phyloP scores from a whole-genome alignment of 2,888 invertebrate species.

The Pristionchus entomophagus region DNA sequence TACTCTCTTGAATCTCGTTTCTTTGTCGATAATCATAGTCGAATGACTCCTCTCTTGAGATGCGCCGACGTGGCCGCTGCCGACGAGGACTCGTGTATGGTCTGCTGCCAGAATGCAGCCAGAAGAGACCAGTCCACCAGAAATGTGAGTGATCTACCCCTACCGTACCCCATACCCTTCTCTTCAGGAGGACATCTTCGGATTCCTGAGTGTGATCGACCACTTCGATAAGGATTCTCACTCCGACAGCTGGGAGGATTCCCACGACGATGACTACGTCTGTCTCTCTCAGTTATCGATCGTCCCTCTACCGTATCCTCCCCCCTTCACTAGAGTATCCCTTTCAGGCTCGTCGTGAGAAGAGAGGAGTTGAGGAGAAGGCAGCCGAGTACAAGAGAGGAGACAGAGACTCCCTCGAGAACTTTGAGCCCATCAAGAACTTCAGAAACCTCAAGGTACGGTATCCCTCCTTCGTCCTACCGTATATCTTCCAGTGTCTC shows the following conservation, averaged over 20 bases:
- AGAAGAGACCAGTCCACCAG: slow-evolving; percentile 58
- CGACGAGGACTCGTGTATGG: slow-evolving; percentile 65
- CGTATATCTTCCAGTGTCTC: slow-evolving; percentile 12
- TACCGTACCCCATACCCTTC: neutral
- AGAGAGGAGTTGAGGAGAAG: slow-evolving; percentile 22
- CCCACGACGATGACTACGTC: slow-evolving; percentile 41
- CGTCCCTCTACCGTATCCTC: neutral
- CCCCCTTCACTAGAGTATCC: neutral
- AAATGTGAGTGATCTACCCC: slow-evolving; percentile 53
- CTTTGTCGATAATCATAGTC: neutral
- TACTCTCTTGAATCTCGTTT: neutral
- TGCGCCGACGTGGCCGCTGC: slow-evolving; percentile 65
- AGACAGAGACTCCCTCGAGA: slow-evolving; percentile 11
- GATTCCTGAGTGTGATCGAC: slow-evolving; percentile 27
- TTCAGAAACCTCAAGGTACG: slow-evolving; percentile 42
- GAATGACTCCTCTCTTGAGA: slow-evolving; percentile 28
- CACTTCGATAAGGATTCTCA: slow-evolving; percentile 13
- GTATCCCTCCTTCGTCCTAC: neutral
- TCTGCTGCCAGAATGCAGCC: slow-evolving; percentile 67
- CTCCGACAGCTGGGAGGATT: neutral
- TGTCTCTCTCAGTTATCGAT: neutral
- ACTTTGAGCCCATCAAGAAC: slow-evolving; percentile 34
- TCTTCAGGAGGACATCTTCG: slow-evolving; percentile 35
- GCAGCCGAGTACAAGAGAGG: slow-evolving; percentile 27
- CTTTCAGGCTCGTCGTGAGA: neutral